Evolutionary conservation across 1,140 invertebrate species (phyloP).

Genomic region (Bombus waltoni): DNA sequence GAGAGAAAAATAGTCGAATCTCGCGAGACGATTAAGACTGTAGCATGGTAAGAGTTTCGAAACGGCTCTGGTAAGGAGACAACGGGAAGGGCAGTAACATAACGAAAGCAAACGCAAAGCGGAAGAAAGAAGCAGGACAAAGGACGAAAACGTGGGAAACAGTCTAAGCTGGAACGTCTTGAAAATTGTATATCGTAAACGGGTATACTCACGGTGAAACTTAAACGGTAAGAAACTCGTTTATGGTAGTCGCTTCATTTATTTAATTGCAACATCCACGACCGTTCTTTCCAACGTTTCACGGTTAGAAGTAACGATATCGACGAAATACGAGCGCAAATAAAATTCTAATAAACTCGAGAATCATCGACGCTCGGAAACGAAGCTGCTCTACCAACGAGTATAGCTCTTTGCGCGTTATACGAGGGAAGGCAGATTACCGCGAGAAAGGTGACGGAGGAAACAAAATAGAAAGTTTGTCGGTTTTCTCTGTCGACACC

Average conservation of each 20-base stretch:
- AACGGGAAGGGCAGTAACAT: constrained; percentile 7
- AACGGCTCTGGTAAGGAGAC: constrained; percentile 7
- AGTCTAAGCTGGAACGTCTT: background rate
- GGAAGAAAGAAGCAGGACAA: no score
- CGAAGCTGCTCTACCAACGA: background rate
- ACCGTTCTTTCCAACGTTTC: background rate
- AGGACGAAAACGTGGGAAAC: background rate
- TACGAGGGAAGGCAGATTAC: background rate
- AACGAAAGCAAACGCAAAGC: constrained; percentile 9
- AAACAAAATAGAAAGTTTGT: constrained; percentile 2
- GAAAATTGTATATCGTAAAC: constrained; percentile 2
- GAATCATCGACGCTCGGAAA: background rate
- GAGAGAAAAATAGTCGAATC: constrained; percentile 37
- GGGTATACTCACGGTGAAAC: background rate
- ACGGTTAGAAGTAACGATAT: background rate
- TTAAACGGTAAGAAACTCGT: background rate
- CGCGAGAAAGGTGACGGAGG: background rate
- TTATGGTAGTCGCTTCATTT: background rate
- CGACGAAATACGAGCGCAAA: background rate
- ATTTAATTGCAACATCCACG: background rate
- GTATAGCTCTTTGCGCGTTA: background rate
- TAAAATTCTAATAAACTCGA: constrained; percentile 2
- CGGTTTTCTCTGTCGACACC: constrained; percentile 17
- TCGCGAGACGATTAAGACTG: constrained; percentile 1
- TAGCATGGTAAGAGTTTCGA: constrained; percentile 38